Conservation (phyloP, 1,140 invertebrate species). For the Heliconius nattereri region DNA sequence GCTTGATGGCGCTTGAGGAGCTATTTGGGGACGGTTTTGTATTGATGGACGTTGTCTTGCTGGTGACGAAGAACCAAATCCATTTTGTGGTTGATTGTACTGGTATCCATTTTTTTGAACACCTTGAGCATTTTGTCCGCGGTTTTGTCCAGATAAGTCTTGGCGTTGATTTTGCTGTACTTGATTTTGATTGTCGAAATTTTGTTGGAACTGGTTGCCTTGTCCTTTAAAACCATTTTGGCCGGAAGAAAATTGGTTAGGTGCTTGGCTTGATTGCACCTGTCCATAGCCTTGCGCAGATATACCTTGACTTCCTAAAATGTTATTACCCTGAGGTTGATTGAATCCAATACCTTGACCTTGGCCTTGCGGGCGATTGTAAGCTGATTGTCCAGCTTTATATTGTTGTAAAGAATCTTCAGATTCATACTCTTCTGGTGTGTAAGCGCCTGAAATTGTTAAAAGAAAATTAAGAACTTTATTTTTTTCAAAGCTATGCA, state of each 20-base stretch:
- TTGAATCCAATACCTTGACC: not conserved
- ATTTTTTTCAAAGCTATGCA: too few species aligned
- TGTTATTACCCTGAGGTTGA: not conserved
- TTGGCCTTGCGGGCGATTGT: constrained; percentile 18
- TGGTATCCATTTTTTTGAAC: constrained; percentile 46
- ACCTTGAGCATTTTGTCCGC: constrained; percentile 19
- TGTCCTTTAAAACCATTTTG: constrained; percentile 24
- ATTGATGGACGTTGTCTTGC: not conserved
- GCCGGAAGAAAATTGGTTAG: constrained; percentile 20
- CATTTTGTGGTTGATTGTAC: constrained; percentile 50
- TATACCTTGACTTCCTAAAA: not conserved
- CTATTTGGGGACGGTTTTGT: constrained; percentile 10
- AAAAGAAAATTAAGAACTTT: too few species aligned
- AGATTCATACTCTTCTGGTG: constrained; percentile 59
- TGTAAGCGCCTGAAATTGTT: constrained; percentile 62
- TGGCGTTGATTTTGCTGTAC: constrained; percentile 11
- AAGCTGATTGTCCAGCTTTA: constrained; percentile 22
- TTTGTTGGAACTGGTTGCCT: constrained; percentile 14
- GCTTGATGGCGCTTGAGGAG: not conserved
- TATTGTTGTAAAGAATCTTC: constrained; percentile 39
- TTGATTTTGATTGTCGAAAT: constrained; percentile 3
- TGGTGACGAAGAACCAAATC: constrained; percentile 9
- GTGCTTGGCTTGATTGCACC: not conserved
- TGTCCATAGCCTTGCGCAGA: constrained; percentile 30
- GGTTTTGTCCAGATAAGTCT: constrained; percentile 20